phyloP scores from a whole-genome alignment of 2,113 vertebrate genomes.

The Thalassarche chlororhynchos region DNA sequence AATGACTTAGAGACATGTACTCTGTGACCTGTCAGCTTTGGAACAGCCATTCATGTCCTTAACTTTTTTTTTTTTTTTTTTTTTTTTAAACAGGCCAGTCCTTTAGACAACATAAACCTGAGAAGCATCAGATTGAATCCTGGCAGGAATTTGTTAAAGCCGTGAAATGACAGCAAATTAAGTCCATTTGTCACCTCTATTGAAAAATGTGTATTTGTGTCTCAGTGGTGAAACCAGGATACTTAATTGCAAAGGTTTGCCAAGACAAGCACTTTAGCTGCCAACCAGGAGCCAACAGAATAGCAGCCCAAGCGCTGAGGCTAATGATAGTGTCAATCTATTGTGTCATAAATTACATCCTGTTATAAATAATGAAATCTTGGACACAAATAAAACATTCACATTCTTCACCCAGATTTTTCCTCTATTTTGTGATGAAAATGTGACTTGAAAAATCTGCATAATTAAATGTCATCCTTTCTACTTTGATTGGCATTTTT shows the following conservation, averaged over 20 bases:
- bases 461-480: not conserved
- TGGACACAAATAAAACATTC: conserved; percentile 19
- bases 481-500: not conserved
- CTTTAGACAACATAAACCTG: not conserved
- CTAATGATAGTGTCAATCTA: conserved; percentile 28
- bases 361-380: conserved; percentile 55
- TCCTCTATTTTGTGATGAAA: conserved; percentile 25
- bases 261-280: not conserved
- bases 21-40: not conserved
- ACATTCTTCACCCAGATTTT: not conserved
- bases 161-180: not conserved
- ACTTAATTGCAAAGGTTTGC: conserved; percentile 14
- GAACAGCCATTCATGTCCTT: not conserved
- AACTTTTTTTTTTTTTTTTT: not conserved
- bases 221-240: not conserved
- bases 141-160: not conserved
- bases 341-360: conserved; percentile 57
- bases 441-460: not conserved
- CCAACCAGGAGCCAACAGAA: not conserved
- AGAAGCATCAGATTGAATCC: not conserved
- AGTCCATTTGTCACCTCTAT: not conserved
- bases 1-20: not conserved
- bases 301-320: not conserved
- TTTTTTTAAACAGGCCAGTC: not conserved
- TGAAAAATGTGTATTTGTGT: not conserved